These are phyloP conservation scores for Noctua fimbriata DNA, from an alignment of 2,888 invertebrate genomes.

Conservation along the genomic window DNA sequence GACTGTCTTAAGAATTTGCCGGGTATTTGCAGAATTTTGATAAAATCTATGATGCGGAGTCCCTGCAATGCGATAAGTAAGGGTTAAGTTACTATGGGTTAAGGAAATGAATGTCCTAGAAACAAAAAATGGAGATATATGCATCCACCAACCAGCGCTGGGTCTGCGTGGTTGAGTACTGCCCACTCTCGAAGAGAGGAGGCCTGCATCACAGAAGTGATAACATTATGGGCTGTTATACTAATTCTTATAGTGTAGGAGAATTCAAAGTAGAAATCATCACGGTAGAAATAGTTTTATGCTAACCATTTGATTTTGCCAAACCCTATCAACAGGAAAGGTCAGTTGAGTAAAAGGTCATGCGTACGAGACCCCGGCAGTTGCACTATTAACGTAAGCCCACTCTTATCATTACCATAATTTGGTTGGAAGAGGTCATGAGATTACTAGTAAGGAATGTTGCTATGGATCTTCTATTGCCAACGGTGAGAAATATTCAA, in stretches of 20 bases:
- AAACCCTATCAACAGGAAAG: background rate
- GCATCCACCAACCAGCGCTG: background rate
- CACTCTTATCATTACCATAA: slow-evolving; percentile 1
- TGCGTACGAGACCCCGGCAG: background rate
- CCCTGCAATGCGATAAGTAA: background rate
- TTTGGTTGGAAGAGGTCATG: background rate
- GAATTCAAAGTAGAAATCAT: background rate
- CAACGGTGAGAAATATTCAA: background rate
- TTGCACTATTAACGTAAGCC: slow-evolving; percentile 15
- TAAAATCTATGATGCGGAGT: background rate
- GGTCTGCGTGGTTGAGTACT: background rate
- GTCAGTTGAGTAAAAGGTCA: slow-evolving; percentile 16
- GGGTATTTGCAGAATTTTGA: background rate
- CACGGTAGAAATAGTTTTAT: background rate
- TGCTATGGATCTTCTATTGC: background rate
- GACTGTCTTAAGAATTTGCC: slow-evolving; percentile 15
- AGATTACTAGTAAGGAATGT: background rate
- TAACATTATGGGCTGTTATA: background rate
- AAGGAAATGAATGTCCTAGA: background rate
- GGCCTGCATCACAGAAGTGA: background rate
- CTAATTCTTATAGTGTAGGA: background rate
- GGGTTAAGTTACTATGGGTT: background rate
- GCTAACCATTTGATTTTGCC: background rate
- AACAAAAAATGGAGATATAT: background rate
- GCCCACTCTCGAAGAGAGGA: background rate